phyloP scores from a whole-genome alignment of 2,797 vertebrate genomes.

The Hafferia zeledoni region DNA sequence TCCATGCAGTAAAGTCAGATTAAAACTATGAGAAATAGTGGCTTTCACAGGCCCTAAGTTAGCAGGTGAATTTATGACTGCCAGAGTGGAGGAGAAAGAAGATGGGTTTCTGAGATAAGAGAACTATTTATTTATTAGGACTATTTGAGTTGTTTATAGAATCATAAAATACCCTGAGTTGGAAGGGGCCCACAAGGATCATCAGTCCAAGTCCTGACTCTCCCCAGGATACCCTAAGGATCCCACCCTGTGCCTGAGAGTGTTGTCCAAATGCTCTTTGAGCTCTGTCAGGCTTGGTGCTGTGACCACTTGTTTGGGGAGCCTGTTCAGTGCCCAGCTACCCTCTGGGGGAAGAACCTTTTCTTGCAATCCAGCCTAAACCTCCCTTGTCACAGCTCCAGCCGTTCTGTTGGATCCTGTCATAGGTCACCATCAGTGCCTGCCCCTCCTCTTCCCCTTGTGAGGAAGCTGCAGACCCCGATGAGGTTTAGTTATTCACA shows the following conservation, averaged over 20 bases:
- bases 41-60: neutral
- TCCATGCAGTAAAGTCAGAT: neutral
- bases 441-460: neutral
- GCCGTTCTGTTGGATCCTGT: accelerated
- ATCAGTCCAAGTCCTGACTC: neutral
- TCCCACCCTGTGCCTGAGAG: neutral
- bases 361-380: accelerated
- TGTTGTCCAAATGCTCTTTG: accelerated
- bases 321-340: neutral
- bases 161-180: neutral
- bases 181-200: neutral
- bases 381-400: neutral
- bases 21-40: neutral
- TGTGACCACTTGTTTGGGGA: neutral
- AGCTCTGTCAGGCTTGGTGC: neutral
- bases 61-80: neutral
- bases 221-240: neutral
- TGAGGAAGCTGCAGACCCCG: neutral
- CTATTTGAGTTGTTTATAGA: neutral
- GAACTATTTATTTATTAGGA: neutral
- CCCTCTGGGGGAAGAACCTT: neutral
- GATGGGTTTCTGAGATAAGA: neutral
- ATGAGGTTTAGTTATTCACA: neutral
- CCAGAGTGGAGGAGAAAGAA: neutral
- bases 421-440: neutral